phyloP scores from a whole-genome alignment of 1,140 invertebrate species.

The Polypedilum vanderplanki region DNA sequence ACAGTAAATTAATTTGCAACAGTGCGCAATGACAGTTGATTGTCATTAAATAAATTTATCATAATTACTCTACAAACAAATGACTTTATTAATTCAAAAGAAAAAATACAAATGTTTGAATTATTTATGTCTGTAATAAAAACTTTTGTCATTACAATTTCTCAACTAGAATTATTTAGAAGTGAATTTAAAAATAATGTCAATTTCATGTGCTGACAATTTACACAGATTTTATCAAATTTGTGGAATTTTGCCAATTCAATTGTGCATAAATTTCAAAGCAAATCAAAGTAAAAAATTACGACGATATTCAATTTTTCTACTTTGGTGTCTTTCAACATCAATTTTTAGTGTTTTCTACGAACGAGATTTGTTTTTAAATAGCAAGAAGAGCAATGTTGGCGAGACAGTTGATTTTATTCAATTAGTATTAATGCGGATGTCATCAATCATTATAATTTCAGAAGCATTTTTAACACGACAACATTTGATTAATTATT shows the following conservation, averaged over 20 bases:
- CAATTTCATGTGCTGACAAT: background rate
- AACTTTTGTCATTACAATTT: too few species aligned
- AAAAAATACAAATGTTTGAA: too few species aligned
- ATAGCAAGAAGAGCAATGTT: background rate
- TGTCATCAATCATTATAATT: background rate
- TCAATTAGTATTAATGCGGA: background rate
- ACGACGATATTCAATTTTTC: background rate
- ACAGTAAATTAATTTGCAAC: too few species aligned
- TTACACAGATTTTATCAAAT: background rate
- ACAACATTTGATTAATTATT: background rate
- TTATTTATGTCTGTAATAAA: too few species aligned
- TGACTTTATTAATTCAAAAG: too few species aligned
- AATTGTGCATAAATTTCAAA: background rate
- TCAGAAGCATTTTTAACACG: background rate
- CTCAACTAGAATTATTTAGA: too few species aligned
- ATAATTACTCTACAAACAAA: too few species aligned
- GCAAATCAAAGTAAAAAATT: background rate
- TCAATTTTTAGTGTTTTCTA: background rate
- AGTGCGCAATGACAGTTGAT: too few species aligned
- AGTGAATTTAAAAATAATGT: too few species aligned
- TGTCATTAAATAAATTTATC: too few species aligned
- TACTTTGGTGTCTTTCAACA: background rate
- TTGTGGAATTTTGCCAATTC: background rate
- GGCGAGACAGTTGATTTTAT: background rate
- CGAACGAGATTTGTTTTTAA: background rate